Conservation (phyloP, 1,140 invertebrate species). For the Meloidogyne exigua region DNA sequence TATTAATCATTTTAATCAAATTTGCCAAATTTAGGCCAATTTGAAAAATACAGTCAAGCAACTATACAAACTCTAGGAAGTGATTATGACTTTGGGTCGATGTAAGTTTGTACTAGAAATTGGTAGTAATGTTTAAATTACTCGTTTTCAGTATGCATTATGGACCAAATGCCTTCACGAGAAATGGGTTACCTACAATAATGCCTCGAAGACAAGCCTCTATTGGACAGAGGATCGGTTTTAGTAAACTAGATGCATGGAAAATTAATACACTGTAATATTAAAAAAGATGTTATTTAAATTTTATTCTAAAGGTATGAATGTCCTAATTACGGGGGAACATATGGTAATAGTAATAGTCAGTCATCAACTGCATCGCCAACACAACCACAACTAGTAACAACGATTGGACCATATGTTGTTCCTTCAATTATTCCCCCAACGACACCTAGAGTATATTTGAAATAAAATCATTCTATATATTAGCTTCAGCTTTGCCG, state of each 20-base stretch:
- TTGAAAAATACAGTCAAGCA: conserved; percentile 62
- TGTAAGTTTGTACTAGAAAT: conserved; percentile 34
- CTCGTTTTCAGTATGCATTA: conserved; percentile 64
- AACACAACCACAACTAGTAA: conserved; percentile 20
- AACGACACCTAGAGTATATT: conserved; percentile 14
- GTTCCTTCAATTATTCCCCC: conserved; percentile 4
- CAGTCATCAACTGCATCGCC: conserved; percentile 18
- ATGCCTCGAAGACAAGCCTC: conserved; percentile 36
- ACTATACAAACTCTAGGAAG: conserved; percentile 62
- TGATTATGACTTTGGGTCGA: conserved; percentile 66
- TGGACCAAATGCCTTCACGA: conserved; percentile 65
- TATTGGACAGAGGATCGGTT: conserved; percentile 66
- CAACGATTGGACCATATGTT: not conserved
- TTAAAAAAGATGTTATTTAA: not conserved
- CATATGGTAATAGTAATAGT: not conserved
- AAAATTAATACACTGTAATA: conserved; percentile 67
- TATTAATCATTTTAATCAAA: not conserved
- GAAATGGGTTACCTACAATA: conserved; percentile 65
- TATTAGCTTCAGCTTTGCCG: conserved; percentile 32
- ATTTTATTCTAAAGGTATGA: conserved; percentile 13
- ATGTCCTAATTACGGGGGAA: conserved; percentile 26
- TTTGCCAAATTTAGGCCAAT: conserved; percentile 49
- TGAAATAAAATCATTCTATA: too few species aligned
- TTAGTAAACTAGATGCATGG: conserved; percentile 65
- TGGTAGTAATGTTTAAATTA: not conserved